Base-by-base conservation (phyloP, 23 tunicate genomes). In the Diplosoma virens region DNA sequence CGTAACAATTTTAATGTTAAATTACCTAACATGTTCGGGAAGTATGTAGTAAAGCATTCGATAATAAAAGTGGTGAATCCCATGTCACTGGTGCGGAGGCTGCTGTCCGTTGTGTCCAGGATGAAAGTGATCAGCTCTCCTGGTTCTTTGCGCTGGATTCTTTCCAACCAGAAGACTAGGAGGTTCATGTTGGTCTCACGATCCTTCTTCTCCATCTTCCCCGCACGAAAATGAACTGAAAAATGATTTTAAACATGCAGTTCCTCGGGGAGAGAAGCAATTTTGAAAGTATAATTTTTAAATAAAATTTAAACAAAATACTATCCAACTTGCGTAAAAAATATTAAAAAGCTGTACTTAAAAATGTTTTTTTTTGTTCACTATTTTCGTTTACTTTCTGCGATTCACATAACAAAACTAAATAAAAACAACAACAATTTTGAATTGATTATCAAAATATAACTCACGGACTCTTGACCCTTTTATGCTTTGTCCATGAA, bases 401-500 rank as follows among this genome's bases (percentile, higher is more conserved):
- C 52, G 16, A 11, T 46, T 46, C 16, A 11, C 14, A 46, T 46
- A 46, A 46, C 16, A 46, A 46, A 11, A 46, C 14, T 46, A 11
- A 46, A 16, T 46, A 14, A 14, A 46, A 46, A 16, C 14, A 46
- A 46, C 52, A 46, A 46, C 16, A 46, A 46, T 46, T 46, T 11
- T n/a, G n/a, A n/a, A n/a, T n/a, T n/a, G n/a, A n/a, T n/a, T n/a
- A n/a, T n/a, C n/a, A n/a, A n/a, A n/a, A n/a, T n/a, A n/a, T n/a
- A 67, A 82, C 96, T 90, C 50, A 90, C 97, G 58, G 0, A 90
- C 36, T 90, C 97, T 79, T 3, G 73, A 32, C 37, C 90, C 90
- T 25, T 79, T 76, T 18, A 74, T 28, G 26, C 46, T 84, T 46
- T 80, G 78, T 55, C 97, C 97, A 47, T 33, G 66, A 25, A 90